A percentile compares a stretch with the other conserved stretches of the same genome.
These are phyloP conservation scores for Centropus unirufus DNA, from an alignment of 2,113 vertebrate genomes.

Conservation along the genomic window DNA sequence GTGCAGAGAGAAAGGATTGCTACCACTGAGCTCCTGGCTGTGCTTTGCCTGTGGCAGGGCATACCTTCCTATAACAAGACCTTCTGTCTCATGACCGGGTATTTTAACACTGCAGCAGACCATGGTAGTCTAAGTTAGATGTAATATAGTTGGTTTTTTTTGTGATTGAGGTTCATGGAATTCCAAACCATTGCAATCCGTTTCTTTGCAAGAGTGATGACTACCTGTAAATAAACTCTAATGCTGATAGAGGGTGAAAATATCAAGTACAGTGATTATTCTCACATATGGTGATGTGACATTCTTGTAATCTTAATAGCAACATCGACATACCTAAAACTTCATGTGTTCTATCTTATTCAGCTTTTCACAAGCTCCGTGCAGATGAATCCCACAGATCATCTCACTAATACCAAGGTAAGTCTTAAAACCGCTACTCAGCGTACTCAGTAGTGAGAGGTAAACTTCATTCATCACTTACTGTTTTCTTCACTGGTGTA, in stretches of 20 bases:
- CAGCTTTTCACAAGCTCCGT: constrained; percentile 86
- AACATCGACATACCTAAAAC: constrained; percentile 26
- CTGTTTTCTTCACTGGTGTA: not conserved
- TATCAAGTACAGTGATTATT: not conserved
- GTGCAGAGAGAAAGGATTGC: not conserved
- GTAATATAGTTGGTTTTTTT: not conserved
- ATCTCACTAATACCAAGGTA: constrained; percentile 82
- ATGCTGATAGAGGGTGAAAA: not conserved
- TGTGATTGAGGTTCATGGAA: not conserved
- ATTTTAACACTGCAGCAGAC: not conserved
- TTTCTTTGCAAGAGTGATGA: not conserved
- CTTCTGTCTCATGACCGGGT: not conserved
- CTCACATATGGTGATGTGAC: not conserved
- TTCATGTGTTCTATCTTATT: constrained; percentile 76
- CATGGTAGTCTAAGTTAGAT: accelerated
- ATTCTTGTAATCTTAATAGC: not conserved
- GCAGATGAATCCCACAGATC: constrained; percentile 85
- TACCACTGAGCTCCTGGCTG: too few relatives aligned
- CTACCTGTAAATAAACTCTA: not conserved
- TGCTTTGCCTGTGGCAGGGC: not conserved
- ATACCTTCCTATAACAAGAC: not conserved
- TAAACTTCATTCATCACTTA: not conserved
- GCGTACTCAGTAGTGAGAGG: constrained; percentile 5
- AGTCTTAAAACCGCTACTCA: constrained; percentile 73
- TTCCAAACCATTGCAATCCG: not conserved